Base-by-base conservation (phyloP, 2,888 invertebrate genomes). In the Aromia moschata region DNA sequence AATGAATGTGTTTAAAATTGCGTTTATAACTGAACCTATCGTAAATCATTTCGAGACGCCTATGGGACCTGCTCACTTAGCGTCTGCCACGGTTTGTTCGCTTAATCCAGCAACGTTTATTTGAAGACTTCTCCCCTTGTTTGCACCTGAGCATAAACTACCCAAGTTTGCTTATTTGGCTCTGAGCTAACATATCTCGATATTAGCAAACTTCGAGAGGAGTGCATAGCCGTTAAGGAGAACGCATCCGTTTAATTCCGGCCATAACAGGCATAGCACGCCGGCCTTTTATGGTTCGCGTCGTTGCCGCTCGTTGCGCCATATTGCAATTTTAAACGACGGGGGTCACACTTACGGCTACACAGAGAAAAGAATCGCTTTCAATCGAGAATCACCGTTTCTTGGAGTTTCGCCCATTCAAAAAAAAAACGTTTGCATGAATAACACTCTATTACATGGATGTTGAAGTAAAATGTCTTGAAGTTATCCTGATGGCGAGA, bases 181-280 rank as follows among this genome's bases (percentile, higher is more conserved):
- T 31, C 31, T 4, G 17, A 46, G 46, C 46, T 33, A 36, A 17
- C 47, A 37, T 36, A 36, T 57, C 30, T 20, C 53, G 43, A 59
- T 62, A 62, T 62, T 62, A 54, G 18, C 43, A 59, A 62, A 62
- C 58, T 62, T 62, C 41, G 11, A 9, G 25, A 46, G 49, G 46
- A 56, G 54, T 58, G 52, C 54, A 60, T 58, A 20, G 45, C 55
- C 30, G 43, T 56, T 43, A 33, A 56, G 15, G n/a, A 12, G 31
- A 46, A 40, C 33, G 37, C 31, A 47, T 40, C 46, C 40, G 30
- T 40, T 52, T 52, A 52, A 52, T 52, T 52, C 40, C 16, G 31
- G 36, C 53, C 53, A 43, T 53, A 53, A 43, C 25, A 11, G 33
- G 53, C 33, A 33, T 11, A 14, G 25, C 43, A 33, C 30, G 38